A percentile compares a stretch with the other conserved stretches of the same genome.
Conservation (phyloP, 2,888 invertebrate species). For the Mallateleia sp. region DNA sequence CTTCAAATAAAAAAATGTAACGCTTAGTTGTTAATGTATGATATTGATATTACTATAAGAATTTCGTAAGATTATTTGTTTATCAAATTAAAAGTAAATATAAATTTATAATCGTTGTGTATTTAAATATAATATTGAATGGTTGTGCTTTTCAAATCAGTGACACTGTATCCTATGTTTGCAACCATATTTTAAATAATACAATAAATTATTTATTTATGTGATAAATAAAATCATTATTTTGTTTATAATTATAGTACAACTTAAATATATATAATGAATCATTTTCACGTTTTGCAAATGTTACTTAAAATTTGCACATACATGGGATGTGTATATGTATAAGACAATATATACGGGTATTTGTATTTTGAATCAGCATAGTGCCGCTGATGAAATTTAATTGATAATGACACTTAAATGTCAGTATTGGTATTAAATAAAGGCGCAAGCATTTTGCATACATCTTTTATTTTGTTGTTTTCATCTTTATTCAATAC, state of each 20-base stretch:
- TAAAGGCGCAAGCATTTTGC: too few relatives aligned
- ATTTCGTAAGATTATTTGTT: constrained; percentile 5
- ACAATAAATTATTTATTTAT: constrained; percentile 9
- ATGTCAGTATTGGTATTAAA: too few relatives aligned
- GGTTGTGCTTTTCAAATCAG: neutral
- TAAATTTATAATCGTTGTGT: neutral
- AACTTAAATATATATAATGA: constrained; percentile 3
- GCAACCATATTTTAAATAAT: neutral
- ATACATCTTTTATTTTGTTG: too few relatives aligned
- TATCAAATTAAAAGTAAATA: neutral
- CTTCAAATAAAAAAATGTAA: neutral
- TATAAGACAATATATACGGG: too few relatives aligned
- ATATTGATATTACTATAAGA: neutral
- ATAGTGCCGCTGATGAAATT: too few relatives aligned
- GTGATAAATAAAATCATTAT: constrained; percentile 2
- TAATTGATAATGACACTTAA: too few relatives aligned
- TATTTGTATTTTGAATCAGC: too few relatives aligned
- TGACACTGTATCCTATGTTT: neutral
- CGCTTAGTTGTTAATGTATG: neutral
- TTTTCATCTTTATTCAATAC: too few relatives aligned
- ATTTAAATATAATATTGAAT: too few relatives aligned
- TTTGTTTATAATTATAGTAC: constrained; percentile 10
- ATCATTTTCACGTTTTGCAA: too few relatives aligned
- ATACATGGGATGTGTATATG: too few relatives aligned
- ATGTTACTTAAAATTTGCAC: neutral